Base-by-base conservation (phyloP, 2,113 vertebrate species). In the Psophia crepitans region DNA sequence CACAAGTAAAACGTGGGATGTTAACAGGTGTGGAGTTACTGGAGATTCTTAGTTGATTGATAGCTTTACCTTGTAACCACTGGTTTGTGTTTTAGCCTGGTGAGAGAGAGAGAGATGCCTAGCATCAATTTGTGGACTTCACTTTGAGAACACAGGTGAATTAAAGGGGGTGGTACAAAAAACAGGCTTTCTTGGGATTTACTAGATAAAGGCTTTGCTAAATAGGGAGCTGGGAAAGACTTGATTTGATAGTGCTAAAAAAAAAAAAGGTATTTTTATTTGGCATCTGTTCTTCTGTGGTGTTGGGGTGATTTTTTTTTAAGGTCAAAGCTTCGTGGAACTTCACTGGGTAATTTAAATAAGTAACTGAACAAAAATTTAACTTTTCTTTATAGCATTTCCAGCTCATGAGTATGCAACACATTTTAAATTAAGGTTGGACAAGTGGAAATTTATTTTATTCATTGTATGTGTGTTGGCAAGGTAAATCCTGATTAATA, bases 1-100 rank as follows among this genome's bases (percentile, higher is more conserved):
- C 69, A 99, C 98, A 20, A 92, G 97, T 71, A 98, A 98, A 94
- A 97, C 99, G 90, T 98, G 98, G 98, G 98, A 99, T 90, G 77
- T 99, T 12, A 98, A 98, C 56, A 98, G 97, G 98, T 98, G 97
- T 27, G 93, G 92, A 66, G 16, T 51, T 51, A 13, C 74, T 92
- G 51, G 43, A 61, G 41, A 17, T 46, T 37, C 57, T 3, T 49
- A 15, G 11, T n/a, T 54, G 9, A 27, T 14, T 19, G 39, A 9
- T 30, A 6, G 20, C 28, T 83, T 49, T 35, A 2, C 51, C 64
- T 61, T 21, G 30, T 24, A 68, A 49, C 18, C 48, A 19, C 21
- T 35, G 22, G 6, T 8, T 28, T 12, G 23, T 35, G 43, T 4
- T 53, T 41, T n/a, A 68, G 39, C 32, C 13, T 30, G 4, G 26